These are phyloP conservation scores for Cyclina sinensis DNA, from an alignment of 1,140 invertebrate genomes.

Conservation along the genomic window DNA sequence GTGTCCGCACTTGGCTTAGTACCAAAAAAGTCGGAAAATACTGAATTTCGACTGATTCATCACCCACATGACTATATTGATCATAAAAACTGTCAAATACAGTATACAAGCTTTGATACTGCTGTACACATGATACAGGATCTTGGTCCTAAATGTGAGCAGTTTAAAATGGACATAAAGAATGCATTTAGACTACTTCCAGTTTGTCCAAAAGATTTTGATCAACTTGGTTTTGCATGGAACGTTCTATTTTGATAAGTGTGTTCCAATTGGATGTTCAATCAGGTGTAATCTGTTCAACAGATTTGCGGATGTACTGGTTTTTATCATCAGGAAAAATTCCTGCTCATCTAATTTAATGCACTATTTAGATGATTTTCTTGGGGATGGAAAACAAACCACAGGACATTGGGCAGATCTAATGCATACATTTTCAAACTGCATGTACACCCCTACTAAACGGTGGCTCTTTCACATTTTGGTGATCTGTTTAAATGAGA, in stretches of 20 bases:
- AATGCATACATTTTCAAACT: neutral
- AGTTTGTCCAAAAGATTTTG: slow-evolving; percentile 44
- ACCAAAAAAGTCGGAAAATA: slow-evolving; percentile 9
- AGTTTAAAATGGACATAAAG: slow-evolving; percentile 55
- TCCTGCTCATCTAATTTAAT: neutral
- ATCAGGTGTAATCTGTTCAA: slow-evolving; percentile 56
- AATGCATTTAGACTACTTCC: slow-evolving; percentile 60
- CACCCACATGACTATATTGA: slow-evolving; percentile 66
- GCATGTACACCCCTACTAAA: no score
- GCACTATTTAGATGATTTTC: slow-evolving; percentile 64
- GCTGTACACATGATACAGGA: slow-evolving; percentile 41
- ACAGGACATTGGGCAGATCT: no score
- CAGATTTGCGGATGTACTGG: slow-evolving; percentile 47
- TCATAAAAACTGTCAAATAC: slow-evolving; percentile 17
- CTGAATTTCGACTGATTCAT: slow-evolving; percentile 59
- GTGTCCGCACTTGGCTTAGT: slow-evolving; percentile 33
- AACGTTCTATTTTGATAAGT: slow-evolving; percentile 64
- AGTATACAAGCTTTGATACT: no score
- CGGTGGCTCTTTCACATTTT: no score
- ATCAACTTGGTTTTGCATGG: slow-evolving; percentile 54
- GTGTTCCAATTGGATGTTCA: slow-evolving; percentile 57
- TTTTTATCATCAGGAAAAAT: slow-evolving; percentile 29
- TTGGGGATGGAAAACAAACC: slow-evolving; percentile 13
- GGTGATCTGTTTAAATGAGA: no score
- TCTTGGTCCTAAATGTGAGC: slow-evolving; percentile 22